These are phyloP conservation scores for Crocidura indochinensis DNA, from an alignment of 2,797 vertebrate genomes.

Conservation along the genomic window DNA sequence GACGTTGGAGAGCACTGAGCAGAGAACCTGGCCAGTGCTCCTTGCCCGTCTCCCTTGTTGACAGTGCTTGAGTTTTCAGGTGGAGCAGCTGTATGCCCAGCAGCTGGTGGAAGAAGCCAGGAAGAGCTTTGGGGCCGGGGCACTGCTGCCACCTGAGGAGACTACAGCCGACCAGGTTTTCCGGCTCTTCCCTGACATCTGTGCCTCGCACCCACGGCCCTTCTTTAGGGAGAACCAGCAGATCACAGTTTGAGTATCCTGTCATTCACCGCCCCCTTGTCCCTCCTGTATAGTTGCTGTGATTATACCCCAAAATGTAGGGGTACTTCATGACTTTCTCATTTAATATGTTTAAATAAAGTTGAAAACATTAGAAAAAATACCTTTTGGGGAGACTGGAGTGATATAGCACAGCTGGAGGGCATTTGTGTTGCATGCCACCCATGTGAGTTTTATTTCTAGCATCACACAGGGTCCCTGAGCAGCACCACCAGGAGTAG, in stretches of 20 bases:
- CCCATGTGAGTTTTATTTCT: not conserved
- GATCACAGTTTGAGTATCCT: constrained; percentile 88
- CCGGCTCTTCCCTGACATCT: constrained; percentile 96
- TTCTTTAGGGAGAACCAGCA: constrained; percentile 92
- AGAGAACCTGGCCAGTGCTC: not conserved
- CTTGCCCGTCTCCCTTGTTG: not conserved
- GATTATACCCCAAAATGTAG: not conserved
- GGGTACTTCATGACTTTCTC: too few relatives aligned
- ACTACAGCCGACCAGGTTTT: constrained; percentile 93
- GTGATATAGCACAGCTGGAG: too few relatives aligned
- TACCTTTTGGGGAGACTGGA: too few relatives aligned
- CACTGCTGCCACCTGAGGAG: constrained; percentile 92
- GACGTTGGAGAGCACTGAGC: fast-evolving
- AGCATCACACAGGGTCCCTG: too few relatives aligned
- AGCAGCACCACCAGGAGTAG: too few relatives aligned
- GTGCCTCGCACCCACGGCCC: constrained; percentile 93
- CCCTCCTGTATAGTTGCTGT: not conserved
- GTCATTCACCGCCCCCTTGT: fast-evolving
- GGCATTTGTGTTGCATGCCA: too few relatives aligned
- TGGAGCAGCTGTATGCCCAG: constrained; percentile 90
- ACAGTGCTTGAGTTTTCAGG: constrained; percentile 71
- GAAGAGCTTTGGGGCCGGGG: constrained; percentile 89
- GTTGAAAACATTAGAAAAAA: too few relatives aligned
- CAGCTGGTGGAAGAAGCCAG: constrained; percentile 94
- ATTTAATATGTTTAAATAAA: too few relatives aligned